Evolutionary conservation across 2,797 vertebrate genomes (phyloP), one percentile per base, ranked within the genome.

Genomic region (Artibeus jamaicensis): DNA sequence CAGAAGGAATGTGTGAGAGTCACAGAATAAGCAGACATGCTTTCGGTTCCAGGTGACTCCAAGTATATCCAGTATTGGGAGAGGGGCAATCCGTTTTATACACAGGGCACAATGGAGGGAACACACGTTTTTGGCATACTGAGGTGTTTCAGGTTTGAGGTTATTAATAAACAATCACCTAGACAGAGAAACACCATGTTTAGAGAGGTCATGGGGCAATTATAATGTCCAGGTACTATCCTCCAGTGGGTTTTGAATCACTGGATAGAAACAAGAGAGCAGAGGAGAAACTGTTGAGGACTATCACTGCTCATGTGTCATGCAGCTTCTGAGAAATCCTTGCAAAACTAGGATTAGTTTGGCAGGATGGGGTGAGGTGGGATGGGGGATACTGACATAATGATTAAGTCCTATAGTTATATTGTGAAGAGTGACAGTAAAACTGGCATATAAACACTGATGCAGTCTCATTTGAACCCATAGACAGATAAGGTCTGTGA

Each of bases 381-480:
- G 16, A 73, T 32, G 26, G 29, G 37, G 2, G 4, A 19, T 18
- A 59, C 48, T 78, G 21, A 39, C 90, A 10, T 57, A 84, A 86
- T 65, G 29, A 22, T 50, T 83, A 68, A 86, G 14, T 77, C 39
- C 62, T 57, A 5, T 24, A 39, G 46, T 57, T 81, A 50, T 2
- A 4, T 55, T 86, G 59, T 34, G 29, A 89, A 96, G 53, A 83
- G 19, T 74, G 48, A 95, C 62, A 94, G 34, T 46, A 84, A 89
- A 91, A 76, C 59, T 71, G 68, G 12, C 29, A 5, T 67, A 15
- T 57, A 89, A 86, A 84, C 59, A 57, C 15, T 86, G 86, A 95
- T 22, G 21, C 34, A 74, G n/a, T n/a, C 62, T 94, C 29, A 55
- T 85, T 29, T 94, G 48, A 89, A 77, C 34, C 39, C 5, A 37